These are phyloP conservation scores for Harpalus rufipes DNA, from an alignment of 2,888 invertebrate genomes.

Conservation along the genomic window DNA sequence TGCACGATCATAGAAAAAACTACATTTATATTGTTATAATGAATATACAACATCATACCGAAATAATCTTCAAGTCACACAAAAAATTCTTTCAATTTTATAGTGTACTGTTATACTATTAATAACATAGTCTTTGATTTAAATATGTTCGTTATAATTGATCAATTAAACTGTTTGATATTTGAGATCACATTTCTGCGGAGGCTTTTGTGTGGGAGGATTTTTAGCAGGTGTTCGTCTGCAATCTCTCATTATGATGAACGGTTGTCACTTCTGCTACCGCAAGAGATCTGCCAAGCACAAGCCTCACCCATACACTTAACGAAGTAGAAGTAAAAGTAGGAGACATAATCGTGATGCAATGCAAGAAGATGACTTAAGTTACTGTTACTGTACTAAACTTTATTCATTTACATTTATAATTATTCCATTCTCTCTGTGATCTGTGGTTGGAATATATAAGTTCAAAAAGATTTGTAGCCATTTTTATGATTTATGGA, in stretches of 20 bases:
- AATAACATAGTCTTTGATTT: background rate
- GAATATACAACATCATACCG: too few species aligned
- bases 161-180: background rate
- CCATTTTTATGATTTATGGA: too few species aligned
- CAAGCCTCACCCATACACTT: slow-evolving; percentile 9
- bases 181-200: slow-evolving; percentile 24
- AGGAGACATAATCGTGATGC: background rate
- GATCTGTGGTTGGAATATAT: too few species aligned
- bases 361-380: background rate
- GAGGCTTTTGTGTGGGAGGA: slow-evolving; percentile 15
- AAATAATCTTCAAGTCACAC: too few species aligned
- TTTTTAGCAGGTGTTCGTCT: slow-evolving; percentile 46
- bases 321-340: slow-evolving; percentile 10
- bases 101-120: too few species aligned
- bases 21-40: too few species aligned
- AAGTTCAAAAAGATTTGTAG: too few species aligned
- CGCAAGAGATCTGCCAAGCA: slow-evolving; percentile 5
- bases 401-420: background rate
- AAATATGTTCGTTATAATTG: background rate
- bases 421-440: background rate
- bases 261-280: slow-evolving; percentile 37
- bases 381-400: background rate
- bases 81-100: too few species aligned
- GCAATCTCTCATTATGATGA: slow-evolving; percentile 43
- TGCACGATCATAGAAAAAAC: too few species aligned